phyloP scores from a whole-genome alignment of 2,888 invertebrate species.

The Thelaira solivaga region DNA sequence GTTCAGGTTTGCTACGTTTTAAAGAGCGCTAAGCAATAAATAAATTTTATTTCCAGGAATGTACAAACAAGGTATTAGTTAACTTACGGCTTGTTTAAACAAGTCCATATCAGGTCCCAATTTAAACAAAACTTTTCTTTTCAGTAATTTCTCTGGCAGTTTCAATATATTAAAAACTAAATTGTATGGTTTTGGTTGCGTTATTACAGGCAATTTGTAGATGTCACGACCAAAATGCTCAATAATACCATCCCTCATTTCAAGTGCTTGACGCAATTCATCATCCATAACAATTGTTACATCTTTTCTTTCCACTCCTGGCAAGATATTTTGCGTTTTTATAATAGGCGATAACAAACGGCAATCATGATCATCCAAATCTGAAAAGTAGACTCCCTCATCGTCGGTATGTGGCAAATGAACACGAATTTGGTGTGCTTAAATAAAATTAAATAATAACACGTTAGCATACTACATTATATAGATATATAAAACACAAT shows the following conservation, averaged over 20 bases:
- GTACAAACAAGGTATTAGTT: background rate
- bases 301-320: slow-evolving; percentile 67
- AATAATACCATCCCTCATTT: slow-evolving; percentile 52
- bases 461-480: background rate
- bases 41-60: background rate
- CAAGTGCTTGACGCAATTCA: slow-evolving; percentile 64
- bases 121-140: slow-evolving; percentile 64
- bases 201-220: slow-evolving; percentile 56
- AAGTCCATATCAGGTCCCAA: slow-evolving; percentile 68
- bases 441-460: background rate
- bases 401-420: slow-evolving; percentile 68
- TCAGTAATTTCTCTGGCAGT: slow-evolving; percentile 65
- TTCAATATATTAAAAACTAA: slow-evolving; percentile 67
- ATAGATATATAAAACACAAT: background rate
- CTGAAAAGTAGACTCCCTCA: slow-evolving; percentile 75
- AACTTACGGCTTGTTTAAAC: slow-evolving; percentile 69
- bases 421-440: slow-evolving; percentile 62
- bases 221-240: slow-evolving; percentile 54
- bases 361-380: slow-evolving; percentile 70
- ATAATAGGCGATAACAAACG: slow-evolving; percentile 70
- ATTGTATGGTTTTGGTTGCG: slow-evolving; percentile 12
- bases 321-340: slow-evolving; percentile 69
- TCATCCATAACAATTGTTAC: slow-evolving; percentile 69
- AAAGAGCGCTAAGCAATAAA: slow-evolving; percentile 39
- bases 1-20: slow-evolving; percentile 51